Conservation (phyloP, 2,888 invertebrate species). For the Tachina lurida region DNA sequence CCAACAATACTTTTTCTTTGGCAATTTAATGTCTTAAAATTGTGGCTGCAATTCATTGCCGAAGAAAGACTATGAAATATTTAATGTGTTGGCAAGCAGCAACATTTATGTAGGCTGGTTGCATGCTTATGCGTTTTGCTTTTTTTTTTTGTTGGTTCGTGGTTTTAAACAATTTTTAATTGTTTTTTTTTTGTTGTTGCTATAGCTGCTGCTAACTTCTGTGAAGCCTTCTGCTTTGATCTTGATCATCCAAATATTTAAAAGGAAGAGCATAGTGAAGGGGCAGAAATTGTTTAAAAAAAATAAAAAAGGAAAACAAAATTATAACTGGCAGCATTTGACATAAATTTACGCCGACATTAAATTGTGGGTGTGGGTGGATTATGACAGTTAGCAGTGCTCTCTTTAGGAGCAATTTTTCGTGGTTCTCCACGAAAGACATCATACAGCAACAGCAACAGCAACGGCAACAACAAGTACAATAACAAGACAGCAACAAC, state of each 20-base stretch:
- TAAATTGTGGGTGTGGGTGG: conserved; percentile 73
- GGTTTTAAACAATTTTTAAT: conserved; percentile 63
- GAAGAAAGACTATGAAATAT: conserved; percentile 39
- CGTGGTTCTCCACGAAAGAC: conserved; percentile 34
- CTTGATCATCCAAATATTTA: not conserved
- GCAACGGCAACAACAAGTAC: conserved; percentile 9
- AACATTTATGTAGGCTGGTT: conserved; percentile 61
- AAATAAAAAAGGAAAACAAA: not conserved
- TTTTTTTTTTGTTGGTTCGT: conserved; percentile 17
- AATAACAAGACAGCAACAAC: not conserved
- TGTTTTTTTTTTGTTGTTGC: conserved; percentile 57
- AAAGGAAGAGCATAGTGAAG: not conserved
- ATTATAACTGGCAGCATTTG: conserved; percentile 66
- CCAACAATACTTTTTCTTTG: conserved; percentile 39
- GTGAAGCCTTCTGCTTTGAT: conserved; percentile 29
- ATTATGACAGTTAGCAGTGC: conserved; percentile 73
- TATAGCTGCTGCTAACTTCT: not conserved
- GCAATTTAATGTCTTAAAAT: conserved; percentile 55
- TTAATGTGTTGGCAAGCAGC: conserved; percentile 36
- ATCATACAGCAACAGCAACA: conserved; percentile 20
- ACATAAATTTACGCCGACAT: conserved; percentile 72
- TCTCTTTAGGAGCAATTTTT: conserved; percentile 55
- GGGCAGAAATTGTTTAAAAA: not conserved
- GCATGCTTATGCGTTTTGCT: conserved; percentile 45
- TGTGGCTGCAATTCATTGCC: conserved; percentile 48